These are phyloP conservation scores for Calephelis perditalis DNA, from an alignment of 2,888 invertebrate genomes.

Conservation along the genomic window DNA sequence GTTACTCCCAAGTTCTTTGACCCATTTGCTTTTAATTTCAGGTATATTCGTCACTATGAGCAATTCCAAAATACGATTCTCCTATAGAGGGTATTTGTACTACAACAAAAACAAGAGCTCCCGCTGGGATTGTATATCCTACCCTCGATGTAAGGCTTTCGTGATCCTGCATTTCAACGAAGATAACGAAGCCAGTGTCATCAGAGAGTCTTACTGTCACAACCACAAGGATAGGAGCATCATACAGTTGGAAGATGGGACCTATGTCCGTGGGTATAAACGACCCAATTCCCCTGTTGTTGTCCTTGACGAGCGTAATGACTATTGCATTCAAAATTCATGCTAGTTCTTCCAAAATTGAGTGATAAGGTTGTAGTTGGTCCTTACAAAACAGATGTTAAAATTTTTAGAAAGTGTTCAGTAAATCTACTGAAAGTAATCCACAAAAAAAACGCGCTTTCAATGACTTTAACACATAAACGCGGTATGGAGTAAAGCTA, in stretches of 20 bases:
- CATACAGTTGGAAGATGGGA: conserved; percentile 4
- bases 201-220: conserved; percentile 12
- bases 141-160: conserved; percentile 23
- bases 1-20: not conserved
- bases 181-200: not conserved
- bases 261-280: not conserved
- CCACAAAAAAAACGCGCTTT: too few species aligned
- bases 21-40: conserved; percentile 20
- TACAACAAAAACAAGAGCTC: conserved; percentile 30
- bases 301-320: not conserved
- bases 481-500: too few species aligned
- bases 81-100: conserved; percentile 22
- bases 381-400: too few species aligned
- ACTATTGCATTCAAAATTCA: too few species aligned
- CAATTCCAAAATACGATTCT: conserved; percentile 25
- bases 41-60: conserved; percentile 21
- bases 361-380: too few species aligned
- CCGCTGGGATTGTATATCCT: conserved; percentile 30
- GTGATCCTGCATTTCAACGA: conserved; percentile 16
- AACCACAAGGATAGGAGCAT: conserved; percentile 16
- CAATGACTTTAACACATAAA: too few species aligned
- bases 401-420: too few species aligned
- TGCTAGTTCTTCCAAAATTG: too few species aligned
- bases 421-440: too few species aligned
- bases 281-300: not conserved